Conservation (phyloP, 1,140 invertebrate genomes). For the Archegozetes longisetosus region DNA sequence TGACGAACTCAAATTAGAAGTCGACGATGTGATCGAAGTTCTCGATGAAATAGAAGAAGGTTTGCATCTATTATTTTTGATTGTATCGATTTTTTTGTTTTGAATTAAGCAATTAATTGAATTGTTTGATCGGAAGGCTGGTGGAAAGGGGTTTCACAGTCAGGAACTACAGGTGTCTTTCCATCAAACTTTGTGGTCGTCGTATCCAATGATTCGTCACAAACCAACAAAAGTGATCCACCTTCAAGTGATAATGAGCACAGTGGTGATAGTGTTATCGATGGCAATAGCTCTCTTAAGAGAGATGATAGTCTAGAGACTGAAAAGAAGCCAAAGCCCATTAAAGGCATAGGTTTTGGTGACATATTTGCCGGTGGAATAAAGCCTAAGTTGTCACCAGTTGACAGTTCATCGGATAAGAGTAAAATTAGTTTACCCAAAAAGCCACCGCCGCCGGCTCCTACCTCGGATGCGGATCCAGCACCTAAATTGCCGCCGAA, state of each 20-base stretch:
- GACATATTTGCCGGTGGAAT: constrained; percentile 16
- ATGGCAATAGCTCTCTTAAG: not conserved
- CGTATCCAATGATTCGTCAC: constrained; percentile 1
- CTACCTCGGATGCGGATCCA: constrained; percentile 14
- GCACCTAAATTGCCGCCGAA: constrained; percentile 35
- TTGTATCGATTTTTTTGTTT: not conserved
- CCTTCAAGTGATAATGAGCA: not conserved
- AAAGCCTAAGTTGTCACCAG: not conserved
- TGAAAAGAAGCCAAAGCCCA: not conserved
- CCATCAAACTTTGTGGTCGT: constrained; percentile 75
- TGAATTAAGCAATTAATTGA: not conserved
- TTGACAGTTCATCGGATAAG: not conserved
- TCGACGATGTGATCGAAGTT: constrained; percentile 72
- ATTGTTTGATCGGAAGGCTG: constrained; percentile 13
- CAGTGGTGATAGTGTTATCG: not conserved
- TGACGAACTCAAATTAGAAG: constrained; percentile 68
- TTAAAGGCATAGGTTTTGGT: constrained; percentile 16
- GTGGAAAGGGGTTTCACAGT: constrained; percentile 41
- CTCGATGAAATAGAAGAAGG: constrained; percentile 74
- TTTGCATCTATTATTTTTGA: too few relatives aligned
- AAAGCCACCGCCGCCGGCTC: constrained; percentile 7
- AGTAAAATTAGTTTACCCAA: not conserved
- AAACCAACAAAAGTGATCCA: not conserved
- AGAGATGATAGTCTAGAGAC: constrained; percentile 1
- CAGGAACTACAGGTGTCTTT: constrained; percentile 61